Evolutionary conservation across 2,113 vertebrate genomes (phyloP).

Genomic region (Recurvirostra avosetta): DNA sequence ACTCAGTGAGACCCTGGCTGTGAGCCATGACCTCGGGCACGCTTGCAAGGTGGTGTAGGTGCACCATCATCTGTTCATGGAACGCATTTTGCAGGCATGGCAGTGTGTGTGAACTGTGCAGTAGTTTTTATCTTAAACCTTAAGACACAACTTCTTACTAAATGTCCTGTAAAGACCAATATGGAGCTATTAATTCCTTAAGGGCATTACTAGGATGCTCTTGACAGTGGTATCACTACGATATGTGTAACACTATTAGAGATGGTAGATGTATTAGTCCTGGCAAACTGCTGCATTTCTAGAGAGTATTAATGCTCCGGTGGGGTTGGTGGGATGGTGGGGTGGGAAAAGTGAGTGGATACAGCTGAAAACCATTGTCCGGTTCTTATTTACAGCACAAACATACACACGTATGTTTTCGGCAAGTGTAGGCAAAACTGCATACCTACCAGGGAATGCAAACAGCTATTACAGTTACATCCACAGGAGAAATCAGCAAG

Average conservation of each 20-base stretch:
- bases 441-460: background rate
- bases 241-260: background rate
- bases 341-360: background rate
- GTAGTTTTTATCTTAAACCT: background rate
- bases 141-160: background rate
- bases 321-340: background rate
- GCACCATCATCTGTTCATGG: background rate
- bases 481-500: background rate
- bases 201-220: background rate
- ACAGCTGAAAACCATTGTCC: background rate
- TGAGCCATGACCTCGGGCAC: background rate
- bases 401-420: rapidly evolving
- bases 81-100: rapidly evolving
- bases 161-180: background rate
- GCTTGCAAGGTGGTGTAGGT: background rate
- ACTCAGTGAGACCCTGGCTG: rapidly evolving
- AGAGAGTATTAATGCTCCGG: background rate
- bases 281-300: background rate
- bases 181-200: background rate
- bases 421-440: background rate
- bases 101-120: background rate
- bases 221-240: background rate
- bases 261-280: background rate
- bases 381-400: background rate
- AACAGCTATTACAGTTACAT: background rate